Base-by-base conservation (phyloP, 2,797 vertebrate genomes). In the Rousettus madagascariensis region DNA sequence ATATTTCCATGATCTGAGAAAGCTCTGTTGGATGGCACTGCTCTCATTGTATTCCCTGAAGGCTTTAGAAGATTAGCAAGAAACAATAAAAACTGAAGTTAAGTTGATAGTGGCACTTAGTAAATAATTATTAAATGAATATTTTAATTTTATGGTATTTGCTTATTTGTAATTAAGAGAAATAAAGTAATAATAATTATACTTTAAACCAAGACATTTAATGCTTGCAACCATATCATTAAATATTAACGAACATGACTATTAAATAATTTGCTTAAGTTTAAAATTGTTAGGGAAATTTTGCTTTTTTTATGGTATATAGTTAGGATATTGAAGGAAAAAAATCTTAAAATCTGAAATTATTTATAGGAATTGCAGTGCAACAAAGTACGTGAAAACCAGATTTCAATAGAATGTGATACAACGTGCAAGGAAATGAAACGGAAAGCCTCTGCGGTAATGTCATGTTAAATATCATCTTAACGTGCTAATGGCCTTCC, bases 361-460 rank as follows among this genome's bases (percentile, higher is more conserved):
- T 30, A 30, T 49, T 57, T 97, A 90, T 87, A 99, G 99, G 99
- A 99, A 97, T 94, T 99, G 30, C 97, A 93, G 1, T 99, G 99
- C 96, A 98, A 97, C 74, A 98, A 97, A 96, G 98, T 98, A 13
- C 97, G 96, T 82, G 98, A 98, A 84, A 98, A 97, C 84, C 98
- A 98, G 6, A 83, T 97, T 95, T 97, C 97, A 2, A 89, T 99
- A 86, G 97, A 99, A 95, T 99, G 99, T 26, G 99, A 99, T 41
- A 93, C 98, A 1, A 90, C 98, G 20, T 99, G 99, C 98, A 99
- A 97, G 97, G 99, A 99, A 91, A 98, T 99, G 97, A 99, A 99
- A 97, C 98, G 74, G 97, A 99, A 98, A 96, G 98, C 98, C 22
- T 98, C 98, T 97, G 99, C 99, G 99, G 99, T 99, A 98, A 97